Base-by-base conservation (phyloP, 1,140 invertebrate genomes). In the Melipona quadrifasciata region DNA sequence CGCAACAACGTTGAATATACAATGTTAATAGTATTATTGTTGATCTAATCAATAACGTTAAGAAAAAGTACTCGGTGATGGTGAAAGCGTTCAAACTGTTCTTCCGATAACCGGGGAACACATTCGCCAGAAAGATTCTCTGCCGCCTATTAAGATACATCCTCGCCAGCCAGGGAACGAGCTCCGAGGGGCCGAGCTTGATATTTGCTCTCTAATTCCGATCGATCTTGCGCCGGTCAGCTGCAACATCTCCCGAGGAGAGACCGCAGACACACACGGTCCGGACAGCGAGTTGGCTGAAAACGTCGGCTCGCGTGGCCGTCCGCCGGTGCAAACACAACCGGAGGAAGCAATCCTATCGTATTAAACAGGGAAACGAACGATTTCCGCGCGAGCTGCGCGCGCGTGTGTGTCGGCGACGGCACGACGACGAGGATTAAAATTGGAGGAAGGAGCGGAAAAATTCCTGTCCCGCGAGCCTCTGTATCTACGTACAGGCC, bases 401-500 rank as follows among this genome's bases (percentile, higher is more conserved):
- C 39, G 39, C 8, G 39, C 39, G 0, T n/a, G 58, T n/a, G 24
- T 58, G 57, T 82, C 61, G 73, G 27, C 27, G 71, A 24, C 82
- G 39, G 39, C 39, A 47, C 39, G 39, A 55, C 72, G 72, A 57
- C 71, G 53, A 73, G 84, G 84, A 82, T 85, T 80, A 85, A 83
- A 83, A 86, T 85, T 71, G 80, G 80, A 57, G 55, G 39, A 81
- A 65, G 82, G 67, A 79, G 55, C 39, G 82, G 71, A 74, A 67
- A 86, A 87, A 89, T 74, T 67, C 80, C 72, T 76, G 83, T 88
- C 84, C 83, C 80, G 84, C 64, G 57, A 84, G 84, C 86, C 39
- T 39, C 5, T 16, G 90, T 87, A 91, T 92, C 90, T 89, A 90
- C 87, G 87, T 92, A 91, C 87, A 89, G 89, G 90, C 90, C 90